Percentiles rank a stretch among this genome's conserved stretches.
Conservation (phyloP, 2,797 vertebrate genomes). For the Ctenochaetus hawaiiensis region DNA sequence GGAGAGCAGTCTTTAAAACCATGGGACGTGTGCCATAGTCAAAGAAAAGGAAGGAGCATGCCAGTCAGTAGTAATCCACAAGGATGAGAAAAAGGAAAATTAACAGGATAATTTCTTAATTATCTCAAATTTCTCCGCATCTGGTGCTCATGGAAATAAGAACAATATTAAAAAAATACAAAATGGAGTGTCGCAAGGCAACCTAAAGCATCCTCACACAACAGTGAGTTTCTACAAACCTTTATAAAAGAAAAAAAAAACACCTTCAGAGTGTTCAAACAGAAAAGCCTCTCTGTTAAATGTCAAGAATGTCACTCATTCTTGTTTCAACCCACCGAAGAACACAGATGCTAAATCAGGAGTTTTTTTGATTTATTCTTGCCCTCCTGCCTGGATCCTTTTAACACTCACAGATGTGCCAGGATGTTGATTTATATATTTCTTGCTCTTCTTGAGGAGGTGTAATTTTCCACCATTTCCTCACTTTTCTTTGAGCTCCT, state of each 20-base stretch:
- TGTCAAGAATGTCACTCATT: constrained; percentile 27
- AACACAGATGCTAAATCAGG: not conserved
- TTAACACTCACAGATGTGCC: not conserved
- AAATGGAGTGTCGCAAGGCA: not conserved
- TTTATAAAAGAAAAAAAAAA: not conserved
- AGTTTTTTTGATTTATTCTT: constrained; percentile 1
- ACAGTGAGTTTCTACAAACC: not conserved
- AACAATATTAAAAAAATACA: not conserved
- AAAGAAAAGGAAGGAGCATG: not conserved
- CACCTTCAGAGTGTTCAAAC: not conserved
- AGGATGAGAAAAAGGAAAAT: not conserved
- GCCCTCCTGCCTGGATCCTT: not conserved
- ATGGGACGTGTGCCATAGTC: not conserved
- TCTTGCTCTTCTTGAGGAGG: not conserved
- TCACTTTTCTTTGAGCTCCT: constrained; percentile 10
- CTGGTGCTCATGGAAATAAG: not conserved
- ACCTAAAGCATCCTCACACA: not conserved
- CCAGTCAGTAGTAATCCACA: not conserved
- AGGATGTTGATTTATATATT: constrained; percentile 9
- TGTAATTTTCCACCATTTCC: constrained; percentile 27
- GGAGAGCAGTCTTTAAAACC: not conserved
- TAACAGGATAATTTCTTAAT: not conserved
- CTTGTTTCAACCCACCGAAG: not conserved
- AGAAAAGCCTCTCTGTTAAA: constrained; percentile 14
- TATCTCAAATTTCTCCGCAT: not conserved